Percentiles rank a stretch among this genome's conserved stretches.
These are phyloP conservation scores for Drepana falcataria DNA, from an alignment of 2,888 invertebrate genomes.

Conservation along the genomic window DNA sequence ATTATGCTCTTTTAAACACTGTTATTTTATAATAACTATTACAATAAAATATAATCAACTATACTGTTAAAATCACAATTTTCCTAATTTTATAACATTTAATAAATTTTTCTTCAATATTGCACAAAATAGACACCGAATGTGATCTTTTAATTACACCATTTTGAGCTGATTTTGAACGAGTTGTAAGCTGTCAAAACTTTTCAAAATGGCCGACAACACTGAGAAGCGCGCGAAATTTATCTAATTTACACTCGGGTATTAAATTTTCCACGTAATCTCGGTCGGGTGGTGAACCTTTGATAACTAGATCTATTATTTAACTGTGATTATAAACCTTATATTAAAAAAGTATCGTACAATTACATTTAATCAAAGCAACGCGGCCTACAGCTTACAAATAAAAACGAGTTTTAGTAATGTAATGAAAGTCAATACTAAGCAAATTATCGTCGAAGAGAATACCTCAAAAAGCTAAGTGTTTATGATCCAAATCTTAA, in stretches of 20 bases:
- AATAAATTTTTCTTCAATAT: slow-evolving; percentile 42
- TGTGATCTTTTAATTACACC: slow-evolving; percentile 33
- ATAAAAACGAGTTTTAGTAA: neutral
- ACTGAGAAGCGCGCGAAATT: slow-evolving; percentile 29
- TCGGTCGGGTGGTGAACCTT: slow-evolving; percentile 5
- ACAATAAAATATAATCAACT: slow-evolving; percentile 70
- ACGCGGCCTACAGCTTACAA: neutral
- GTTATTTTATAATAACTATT: slow-evolving; percentile 50
- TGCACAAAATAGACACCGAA: slow-evolving; percentile 69
- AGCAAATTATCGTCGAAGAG: no score
- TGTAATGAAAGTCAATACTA: no score
- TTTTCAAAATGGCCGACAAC: slow-evolving; percentile 25
- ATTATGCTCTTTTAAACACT: slow-evolving; percentile 52
- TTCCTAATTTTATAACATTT: slow-evolving; percentile 69
- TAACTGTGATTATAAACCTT: slow-evolving; percentile 15
- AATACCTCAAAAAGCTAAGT: no score
- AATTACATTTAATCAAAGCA: neutral
- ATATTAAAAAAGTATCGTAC: slow-evolving; percentile 2
- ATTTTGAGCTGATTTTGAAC: slow-evolving; percentile 29
- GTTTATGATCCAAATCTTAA: no score
- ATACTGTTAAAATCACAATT: slow-evolving; percentile 76
- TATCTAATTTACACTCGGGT: slow-evolving; percentile 3
- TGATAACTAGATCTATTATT: slow-evolving; percentile 8
- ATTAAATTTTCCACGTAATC: slow-evolving; percentile 12
- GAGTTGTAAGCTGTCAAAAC: slow-evolving; percentile 31